phyloP scores from a whole-genome alignment of 53 echinoderm and acorn worm genomes.

The Mesocentrotus franciscanus region DNA sequence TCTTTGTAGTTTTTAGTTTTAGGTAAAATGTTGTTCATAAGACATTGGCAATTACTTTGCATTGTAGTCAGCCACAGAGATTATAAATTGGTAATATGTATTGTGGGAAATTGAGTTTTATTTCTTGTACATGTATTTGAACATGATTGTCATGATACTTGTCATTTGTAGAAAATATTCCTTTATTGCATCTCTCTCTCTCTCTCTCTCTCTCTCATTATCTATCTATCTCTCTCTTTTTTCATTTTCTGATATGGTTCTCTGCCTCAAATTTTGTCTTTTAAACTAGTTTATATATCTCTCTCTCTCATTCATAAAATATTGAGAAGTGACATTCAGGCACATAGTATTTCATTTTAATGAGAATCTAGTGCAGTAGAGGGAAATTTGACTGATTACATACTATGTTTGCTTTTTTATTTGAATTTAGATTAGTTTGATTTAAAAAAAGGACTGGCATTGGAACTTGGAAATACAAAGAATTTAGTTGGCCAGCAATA shows the following conservation, averaged over 20 bases:
- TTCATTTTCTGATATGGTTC: no score
- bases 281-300: neutral
- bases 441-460: neutral
- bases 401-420: neutral
- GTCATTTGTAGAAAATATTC: neutral
- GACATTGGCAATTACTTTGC: neutral
- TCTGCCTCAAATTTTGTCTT: no score
- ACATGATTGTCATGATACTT: neutral
- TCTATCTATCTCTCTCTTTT: neutral
- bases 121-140: neutral
- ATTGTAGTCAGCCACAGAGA: neutral
- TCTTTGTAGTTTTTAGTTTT: neutral
- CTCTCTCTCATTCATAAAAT: neutral
- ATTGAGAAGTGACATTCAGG: no score
- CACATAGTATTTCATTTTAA: neutral
- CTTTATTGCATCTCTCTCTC: neutral
- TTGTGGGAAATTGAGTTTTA: neutral
- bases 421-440: neutral
- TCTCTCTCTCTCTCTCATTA: neutral
- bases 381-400: neutral
- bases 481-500: slow-evolving; percentile 8
- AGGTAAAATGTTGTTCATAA: neutral
- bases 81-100: neutral
- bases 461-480: neutral
- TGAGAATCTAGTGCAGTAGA: neutral